These are phyloP conservation scores for Drosophila ercepeae DNA, from an alignment of 1,140 invertebrate species.

Conservation along the genomic window DNA sequence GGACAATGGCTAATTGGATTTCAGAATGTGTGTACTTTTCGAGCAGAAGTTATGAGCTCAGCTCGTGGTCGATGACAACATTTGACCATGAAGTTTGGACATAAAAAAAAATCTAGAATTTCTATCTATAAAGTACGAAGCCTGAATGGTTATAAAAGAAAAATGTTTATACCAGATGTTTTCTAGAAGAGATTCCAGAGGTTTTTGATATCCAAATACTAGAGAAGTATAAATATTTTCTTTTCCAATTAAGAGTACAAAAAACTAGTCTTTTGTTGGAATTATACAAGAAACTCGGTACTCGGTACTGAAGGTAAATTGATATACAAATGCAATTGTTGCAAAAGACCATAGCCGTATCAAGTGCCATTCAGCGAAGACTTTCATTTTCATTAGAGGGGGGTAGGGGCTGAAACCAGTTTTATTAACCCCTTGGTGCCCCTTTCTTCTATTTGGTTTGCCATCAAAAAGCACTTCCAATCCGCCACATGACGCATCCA, in stretches of 20 bases:
- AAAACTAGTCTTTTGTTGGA: no score
- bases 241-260: no score
- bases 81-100: conserved; percentile 31
- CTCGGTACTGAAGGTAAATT: conserved; percentile 29
- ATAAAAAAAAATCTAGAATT: no score
- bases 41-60: conserved; percentile 36
- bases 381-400: conserved; percentile 70
- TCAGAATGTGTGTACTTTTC: conserved; percentile 13
- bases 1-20: conserved; percentile 35
- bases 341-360: conserved; percentile 20
- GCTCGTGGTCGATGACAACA: conserved; percentile 37
- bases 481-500: conserved; percentile 50
- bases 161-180: no score
- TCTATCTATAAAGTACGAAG: conserved; percentile 6
- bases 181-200: no score
- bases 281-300: no score
- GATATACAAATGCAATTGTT: conserved; percentile 34
- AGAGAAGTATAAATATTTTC: no score
- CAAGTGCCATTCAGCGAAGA: conserved; percentile 63
- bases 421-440: background rate
- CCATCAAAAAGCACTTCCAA: conserved; percentile 9
- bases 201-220: no score
- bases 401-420: conserved; percentile 23
- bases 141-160: conserved; percentile 4
- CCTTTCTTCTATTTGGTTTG: background rate